Evolutionary conservation across 2,888 invertebrate genomes (phyloP), one percentile per base, ranked within the genome.

Genomic region (Papilio gigon): DNA sequence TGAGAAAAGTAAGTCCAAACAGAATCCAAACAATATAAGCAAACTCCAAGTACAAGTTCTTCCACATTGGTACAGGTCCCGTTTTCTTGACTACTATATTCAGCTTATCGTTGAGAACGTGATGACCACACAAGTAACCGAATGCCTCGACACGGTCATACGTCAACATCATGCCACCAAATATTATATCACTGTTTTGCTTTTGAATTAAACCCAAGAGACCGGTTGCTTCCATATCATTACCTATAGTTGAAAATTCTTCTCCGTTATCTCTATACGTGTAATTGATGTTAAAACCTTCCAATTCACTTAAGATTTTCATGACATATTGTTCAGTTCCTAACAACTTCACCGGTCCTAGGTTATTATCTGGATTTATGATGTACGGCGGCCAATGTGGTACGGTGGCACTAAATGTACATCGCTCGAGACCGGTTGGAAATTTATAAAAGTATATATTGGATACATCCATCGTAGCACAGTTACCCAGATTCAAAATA

Each of bases 341-440:
- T 2, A 60, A 20, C 1, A 56, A 1, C 2, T 65, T 56, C 6
- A 47, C 42, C 8, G 42, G 42, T 6, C 59, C 61, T 22, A 53
- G 11, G 5, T 70, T 56, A 35, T 62, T 27, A 0, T 62, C 53
- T 1, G 72, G 80, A 47, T 84, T 69, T 1, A 86, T 76, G 0
- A 71, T 68, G 53, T 76, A 85, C 0, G 88, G 89, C 12, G 87
- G 85, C 75, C 83, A 80, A 58, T 88, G 79, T 0, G 83, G 64
- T 0, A 79, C 69, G 1, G 77, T 75, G 1, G 80, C 80, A 35
- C 71, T 80, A 20, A 88, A 74, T 1, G 80, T 81, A 70, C 88
- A 89, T 40, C 83, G 83, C 44, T 71, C 77, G 3, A 89, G 72
- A 20, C 80, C 82, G 0, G 75, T 83, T 4, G 74, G 70, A 2